phyloP scores from a whole-genome alignment of 2,797 vertebrate species.

The Taeniopygia guttata region DNA sequence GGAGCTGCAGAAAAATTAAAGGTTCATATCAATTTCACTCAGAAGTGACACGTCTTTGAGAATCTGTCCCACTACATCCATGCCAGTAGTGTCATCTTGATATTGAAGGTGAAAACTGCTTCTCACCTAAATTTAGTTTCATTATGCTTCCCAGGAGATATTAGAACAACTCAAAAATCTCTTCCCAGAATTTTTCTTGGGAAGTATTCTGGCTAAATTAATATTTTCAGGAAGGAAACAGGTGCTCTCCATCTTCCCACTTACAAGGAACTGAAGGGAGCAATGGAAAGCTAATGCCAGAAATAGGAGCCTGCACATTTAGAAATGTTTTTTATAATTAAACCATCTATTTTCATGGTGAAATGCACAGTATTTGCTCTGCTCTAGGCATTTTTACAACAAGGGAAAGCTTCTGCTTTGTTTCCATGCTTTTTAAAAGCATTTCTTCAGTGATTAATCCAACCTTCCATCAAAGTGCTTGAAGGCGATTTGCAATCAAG shows the following conservation, averaged over 20 bases:
- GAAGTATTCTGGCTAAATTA: not conserved
- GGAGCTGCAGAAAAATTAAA: not conserved
- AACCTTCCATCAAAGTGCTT: not conserved
- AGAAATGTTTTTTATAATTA: not conserved
- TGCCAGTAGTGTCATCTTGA: accelerated
- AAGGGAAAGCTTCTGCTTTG: not conserved
- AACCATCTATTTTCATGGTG: not conserved
- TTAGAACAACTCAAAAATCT: not conserved
- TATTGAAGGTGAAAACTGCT: not conserved
- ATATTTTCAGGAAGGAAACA: not conserved
- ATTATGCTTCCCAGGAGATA: not conserved
- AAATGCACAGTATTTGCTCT: not conserved
- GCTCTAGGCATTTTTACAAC: not conserved
- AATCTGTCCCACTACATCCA: not conserved
- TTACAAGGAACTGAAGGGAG: accelerated
- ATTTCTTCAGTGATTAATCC: not conserved
- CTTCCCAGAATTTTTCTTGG: not conserved
- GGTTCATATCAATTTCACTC: not conserved
- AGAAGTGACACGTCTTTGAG: not conserved
- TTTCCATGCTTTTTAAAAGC: not conserved
- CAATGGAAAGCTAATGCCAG: not conserved
- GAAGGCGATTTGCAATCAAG: not conserved
- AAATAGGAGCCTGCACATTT: not conserved
- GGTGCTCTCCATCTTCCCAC: not conserved
- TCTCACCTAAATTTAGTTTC: not conserved